Conservation (phyloP, 2,888 invertebrate species). For the Philereme transversata region DNA sequence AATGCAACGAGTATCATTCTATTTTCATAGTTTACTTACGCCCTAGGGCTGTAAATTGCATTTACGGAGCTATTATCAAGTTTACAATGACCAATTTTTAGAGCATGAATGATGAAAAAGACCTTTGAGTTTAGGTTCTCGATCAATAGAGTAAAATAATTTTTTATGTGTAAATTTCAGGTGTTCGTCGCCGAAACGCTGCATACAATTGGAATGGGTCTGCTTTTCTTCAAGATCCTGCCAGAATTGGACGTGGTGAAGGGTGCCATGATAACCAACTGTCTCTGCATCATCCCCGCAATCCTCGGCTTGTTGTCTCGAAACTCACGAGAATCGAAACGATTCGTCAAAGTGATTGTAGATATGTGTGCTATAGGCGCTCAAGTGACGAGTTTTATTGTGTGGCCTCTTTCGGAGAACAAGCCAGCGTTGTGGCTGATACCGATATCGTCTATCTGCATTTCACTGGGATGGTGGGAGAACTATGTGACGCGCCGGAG, state of each 20-base stretch:
- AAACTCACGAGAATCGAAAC: constrained; percentile 91
- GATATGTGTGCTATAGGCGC: constrained; percentile 94
- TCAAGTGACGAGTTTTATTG: constrained; percentile 95
- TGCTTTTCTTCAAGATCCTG: constrained; percentile 94
- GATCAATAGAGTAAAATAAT: no score
- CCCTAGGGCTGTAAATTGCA: no score
- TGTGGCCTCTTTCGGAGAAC: constrained; percentile 94
- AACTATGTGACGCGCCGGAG: constrained; percentile 96
- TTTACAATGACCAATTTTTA: no score
- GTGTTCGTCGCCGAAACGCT: constrained; percentile 94
- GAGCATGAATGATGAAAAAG: no score
- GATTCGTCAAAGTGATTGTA: constrained; percentile 90
- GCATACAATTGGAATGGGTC: constrained; percentile 93
- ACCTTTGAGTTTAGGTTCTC: no score
- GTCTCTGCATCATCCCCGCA: constrained; percentile 96
- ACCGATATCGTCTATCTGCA: constrained; percentile 92
- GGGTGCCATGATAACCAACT: constrained; percentile 98
- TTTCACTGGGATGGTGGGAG: constrained; percentile 99
- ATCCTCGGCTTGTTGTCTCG: constrained; percentile 90
- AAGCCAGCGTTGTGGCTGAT: constrained; percentile 92
- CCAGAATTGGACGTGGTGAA: constrained; percentile 97
- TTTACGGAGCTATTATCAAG: no score
- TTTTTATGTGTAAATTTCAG: constrained; percentile 58
- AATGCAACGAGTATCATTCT: no score
- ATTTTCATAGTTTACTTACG: no score